A percentile compares a stretch with the other conserved stretches of the same genome.
phyloP scores from a whole-genome alignment of 2,797 vertebrate species.

The Jordanella pulchra region DNA sequence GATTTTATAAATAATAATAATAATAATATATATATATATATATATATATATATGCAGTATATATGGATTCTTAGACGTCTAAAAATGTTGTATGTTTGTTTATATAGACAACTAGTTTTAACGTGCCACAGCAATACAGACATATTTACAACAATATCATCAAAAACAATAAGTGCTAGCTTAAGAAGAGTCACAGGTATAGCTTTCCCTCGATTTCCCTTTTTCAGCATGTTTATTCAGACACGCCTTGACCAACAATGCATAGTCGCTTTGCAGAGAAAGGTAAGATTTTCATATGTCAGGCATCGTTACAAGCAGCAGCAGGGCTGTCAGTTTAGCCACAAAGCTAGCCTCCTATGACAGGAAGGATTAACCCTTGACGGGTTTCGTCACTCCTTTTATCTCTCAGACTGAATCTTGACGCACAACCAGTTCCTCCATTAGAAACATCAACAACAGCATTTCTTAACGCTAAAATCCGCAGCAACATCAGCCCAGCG shows the following conservation, averaged over 20 bases:
- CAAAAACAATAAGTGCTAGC: neutral
- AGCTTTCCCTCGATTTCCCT: neutral
- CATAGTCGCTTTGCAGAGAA: neutral
- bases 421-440: neutral
- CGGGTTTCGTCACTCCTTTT: neutral
- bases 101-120: neutral
- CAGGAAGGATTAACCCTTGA: slow-evolving; percentile 30
- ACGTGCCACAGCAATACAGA: neutral
- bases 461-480: neutral
- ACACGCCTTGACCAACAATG: neutral
- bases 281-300: slow-evolving; percentile 14
- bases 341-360: slow-evolving; percentile 48
- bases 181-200: neutral
- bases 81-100: neutral
- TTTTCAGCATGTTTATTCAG: neutral
- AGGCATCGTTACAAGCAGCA: slow-evolving; percentile 23
- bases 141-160: neutral
- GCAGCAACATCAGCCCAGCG: slow-evolving; percentile 41
- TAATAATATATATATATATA: too few species aligned
- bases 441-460: neutral
- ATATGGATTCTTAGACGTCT: too few species aligned
- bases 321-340: slow-evolving; percentile 35
- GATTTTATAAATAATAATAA: neutral
- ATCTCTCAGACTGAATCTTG: neutral
- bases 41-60: too few species aligned